Evolutionary conservation across 2,113 vertebrate genomes (phyloP).

Genomic region (Galeopterus variegatus): DNA sequence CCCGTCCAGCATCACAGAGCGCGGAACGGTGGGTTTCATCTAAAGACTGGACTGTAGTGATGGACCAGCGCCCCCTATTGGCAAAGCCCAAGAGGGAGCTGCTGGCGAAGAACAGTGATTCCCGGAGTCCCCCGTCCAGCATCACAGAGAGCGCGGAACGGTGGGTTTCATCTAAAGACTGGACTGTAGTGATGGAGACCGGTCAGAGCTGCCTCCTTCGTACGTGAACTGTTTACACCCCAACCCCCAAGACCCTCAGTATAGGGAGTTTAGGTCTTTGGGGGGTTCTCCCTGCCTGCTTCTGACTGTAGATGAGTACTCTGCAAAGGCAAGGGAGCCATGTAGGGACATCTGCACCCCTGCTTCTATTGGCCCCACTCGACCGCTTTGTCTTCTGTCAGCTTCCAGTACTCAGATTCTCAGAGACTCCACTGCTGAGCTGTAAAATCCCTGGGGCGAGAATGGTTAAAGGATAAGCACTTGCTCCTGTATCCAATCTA

Average conservation of each 20-base stretch:
- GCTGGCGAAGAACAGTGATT: rapidly evolving
- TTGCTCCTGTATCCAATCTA: not conserved
- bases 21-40: not conserved
- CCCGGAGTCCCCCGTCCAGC: rapidly evolving
- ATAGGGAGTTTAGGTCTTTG: not conserved
- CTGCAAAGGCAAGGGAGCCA: not conserved
- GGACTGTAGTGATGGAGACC: rapidly evolving
- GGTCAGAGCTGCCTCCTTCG: not conserved
- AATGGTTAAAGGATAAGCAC: not conserved
- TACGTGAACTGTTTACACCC: not conserved
- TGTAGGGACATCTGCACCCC: rapidly evolving
- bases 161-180: not conserved
- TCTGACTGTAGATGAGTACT: not conserved
- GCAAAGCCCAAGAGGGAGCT: not conserved
- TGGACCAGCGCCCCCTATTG: not conserved
- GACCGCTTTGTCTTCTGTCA: not conserved
- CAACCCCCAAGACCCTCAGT: not conserved
- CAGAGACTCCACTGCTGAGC: not conserved
- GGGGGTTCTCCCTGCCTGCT: not conserved
- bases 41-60: too few relatives aligned
- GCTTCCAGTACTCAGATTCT: not conserved
- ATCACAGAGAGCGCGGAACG: rapidly evolving
- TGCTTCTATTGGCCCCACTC: not conserved
- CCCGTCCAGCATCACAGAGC: rapidly evolving
- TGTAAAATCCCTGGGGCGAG: not conserved